Conservation (phyloP, 2,797 vertebrate genomes). For the Pseudochirops cupreus region DNA sequence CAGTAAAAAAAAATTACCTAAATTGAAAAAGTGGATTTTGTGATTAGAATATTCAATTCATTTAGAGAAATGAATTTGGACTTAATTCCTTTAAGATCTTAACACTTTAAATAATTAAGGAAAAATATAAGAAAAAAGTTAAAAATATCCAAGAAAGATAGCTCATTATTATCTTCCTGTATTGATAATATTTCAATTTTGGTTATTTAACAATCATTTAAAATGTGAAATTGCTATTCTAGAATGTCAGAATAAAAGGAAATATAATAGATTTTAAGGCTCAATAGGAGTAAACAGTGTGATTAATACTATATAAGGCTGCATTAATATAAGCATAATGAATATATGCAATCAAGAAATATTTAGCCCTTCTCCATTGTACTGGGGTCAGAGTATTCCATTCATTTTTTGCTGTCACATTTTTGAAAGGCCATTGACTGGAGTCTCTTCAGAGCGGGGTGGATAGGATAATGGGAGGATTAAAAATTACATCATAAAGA, state of each 20-base stretch:
- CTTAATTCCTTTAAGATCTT: constrained; percentile 4
- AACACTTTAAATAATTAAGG: neutral
- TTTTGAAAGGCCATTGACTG: neutral
- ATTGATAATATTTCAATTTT: neutral
- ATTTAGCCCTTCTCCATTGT: neutral
- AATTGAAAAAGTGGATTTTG: constrained; percentile 30
- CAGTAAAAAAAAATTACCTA: neutral
- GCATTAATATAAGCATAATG: neutral
- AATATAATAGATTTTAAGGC: neutral
- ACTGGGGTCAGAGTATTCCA: neutral
- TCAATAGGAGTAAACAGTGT: neutral
- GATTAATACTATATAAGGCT: neutral
- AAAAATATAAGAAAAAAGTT: neutral
- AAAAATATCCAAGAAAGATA: neutral
- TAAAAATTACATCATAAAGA: neutral
- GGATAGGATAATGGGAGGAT: neutral
- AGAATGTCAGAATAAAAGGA: neutral
- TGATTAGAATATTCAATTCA: neutral
- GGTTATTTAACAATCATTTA: neutral
- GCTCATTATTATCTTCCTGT: neutral
- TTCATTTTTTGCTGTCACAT: neutral
- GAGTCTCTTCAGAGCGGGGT: neutral
- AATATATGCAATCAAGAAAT: neutral
- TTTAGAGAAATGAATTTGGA: constrained; percentile 8
- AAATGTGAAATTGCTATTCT: neutral